These are phyloP conservation scores for Metalampra italica DNA, from an alignment of 2,888 invertebrate species.

Conservation along the genomic window DNA sequence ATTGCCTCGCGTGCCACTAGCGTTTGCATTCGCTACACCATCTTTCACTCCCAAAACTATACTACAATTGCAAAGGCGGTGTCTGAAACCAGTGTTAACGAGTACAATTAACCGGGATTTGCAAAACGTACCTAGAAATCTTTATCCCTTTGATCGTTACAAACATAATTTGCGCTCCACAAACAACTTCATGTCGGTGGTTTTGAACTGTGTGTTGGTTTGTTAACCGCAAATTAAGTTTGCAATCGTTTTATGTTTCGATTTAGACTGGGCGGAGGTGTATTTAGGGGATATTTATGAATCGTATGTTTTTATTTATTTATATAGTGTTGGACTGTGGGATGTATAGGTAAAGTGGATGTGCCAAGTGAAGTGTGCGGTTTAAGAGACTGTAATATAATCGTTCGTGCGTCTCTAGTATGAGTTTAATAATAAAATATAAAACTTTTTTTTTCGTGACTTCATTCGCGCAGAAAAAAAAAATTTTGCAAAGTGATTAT, in stretches of 20 bases:
- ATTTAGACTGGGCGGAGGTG: too few relatives aligned
- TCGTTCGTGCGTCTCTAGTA: background rate
- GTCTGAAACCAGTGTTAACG: background rate
- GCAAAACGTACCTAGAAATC: conserved; percentile 3
- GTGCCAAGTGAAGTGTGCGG: conserved; percentile 9
- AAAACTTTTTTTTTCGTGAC: too few relatives aligned
- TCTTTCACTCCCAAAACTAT: background rate
- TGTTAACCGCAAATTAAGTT: background rate
- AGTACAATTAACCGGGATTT: background rate
- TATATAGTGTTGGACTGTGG: background rate
- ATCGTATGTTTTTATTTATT: background rate
- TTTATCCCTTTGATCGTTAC: background rate
- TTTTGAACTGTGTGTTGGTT: too few relatives aligned
- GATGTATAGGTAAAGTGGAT: conserved; percentile 1
- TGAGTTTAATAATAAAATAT: background rate
- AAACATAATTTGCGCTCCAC: too few relatives aligned
- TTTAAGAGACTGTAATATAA: background rate
- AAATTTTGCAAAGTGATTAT: too few relatives aligned
- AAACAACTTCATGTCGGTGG: background rate
- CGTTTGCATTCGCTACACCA: too few relatives aligned
- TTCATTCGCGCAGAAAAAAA: too few relatives aligned
- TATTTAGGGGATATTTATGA: too few relatives aligned
- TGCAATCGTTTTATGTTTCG: too few relatives aligned
- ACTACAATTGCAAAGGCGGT: background rate
- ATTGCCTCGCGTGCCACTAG: too few relatives aligned